phyloP scores from a whole-genome alignment of 2,888 invertebrate genomes.

The Thelaira solivaga region DNA sequence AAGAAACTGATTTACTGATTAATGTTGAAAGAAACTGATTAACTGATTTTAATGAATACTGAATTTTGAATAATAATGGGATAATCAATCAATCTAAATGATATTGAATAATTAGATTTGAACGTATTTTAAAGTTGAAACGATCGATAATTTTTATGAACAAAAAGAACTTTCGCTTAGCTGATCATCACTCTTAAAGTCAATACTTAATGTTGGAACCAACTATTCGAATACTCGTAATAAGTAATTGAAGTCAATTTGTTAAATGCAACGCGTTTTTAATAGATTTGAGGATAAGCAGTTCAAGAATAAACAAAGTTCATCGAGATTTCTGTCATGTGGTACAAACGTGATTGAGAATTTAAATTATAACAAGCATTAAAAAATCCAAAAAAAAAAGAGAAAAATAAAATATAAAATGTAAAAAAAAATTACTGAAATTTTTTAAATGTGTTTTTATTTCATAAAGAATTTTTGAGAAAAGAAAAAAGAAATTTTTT shows the following conservation, averaged over 20 bases:
- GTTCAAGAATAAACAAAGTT: constrained; percentile 16
- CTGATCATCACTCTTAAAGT: constrained; percentile 43
- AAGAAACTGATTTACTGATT: too few relatives aligned
- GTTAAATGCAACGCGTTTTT: neutral
- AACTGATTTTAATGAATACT: too few relatives aligned
- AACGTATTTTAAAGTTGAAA: too few relatives aligned
- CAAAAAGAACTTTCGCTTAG: too few relatives aligned
- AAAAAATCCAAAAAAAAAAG: constrained; percentile 53
- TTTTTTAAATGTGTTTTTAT: constrained; percentile 32
- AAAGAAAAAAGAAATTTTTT: neutral
- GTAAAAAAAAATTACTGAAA: constrained; percentile 29
- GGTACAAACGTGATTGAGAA: constrained; percentile 30
- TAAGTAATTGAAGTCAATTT: constrained; percentile 38
- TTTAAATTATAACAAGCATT: constrained; percentile 50
- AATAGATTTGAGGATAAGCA: constrained; percentile 33
- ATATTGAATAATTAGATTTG: too few relatives aligned
- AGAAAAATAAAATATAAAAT: constrained; percentile 38
- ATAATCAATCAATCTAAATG: too few relatives aligned
- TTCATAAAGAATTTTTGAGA: neutral
- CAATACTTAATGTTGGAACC: neutral
- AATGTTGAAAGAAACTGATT: too few relatives aligned
- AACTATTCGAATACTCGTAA: neutral
- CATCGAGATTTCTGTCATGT: constrained; percentile 22
- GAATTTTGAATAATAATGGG: too few relatives aligned
- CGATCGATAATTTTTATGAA: too few relatives aligned